Evolutionary conservation across 2,113 vertebrate genomes (phyloP).

Genomic region (Muntiacus muntjak): DNA sequence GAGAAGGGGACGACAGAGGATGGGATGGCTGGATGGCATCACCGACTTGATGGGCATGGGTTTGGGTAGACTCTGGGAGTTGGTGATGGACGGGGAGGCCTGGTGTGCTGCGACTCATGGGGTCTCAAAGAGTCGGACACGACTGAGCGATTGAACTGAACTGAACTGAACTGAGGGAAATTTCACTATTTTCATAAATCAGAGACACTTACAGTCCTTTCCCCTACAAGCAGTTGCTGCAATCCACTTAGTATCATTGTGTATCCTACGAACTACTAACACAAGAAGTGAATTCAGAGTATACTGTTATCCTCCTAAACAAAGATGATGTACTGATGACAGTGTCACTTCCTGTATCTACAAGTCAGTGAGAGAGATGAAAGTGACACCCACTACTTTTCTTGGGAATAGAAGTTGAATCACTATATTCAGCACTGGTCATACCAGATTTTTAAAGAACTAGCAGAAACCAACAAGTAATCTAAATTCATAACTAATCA

Average conservation of each 20-base stretch:
- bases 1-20: no score
- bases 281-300: neutral
- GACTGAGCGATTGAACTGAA: no score
- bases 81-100: no score
- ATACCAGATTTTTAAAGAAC: neutral
- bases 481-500: neutral
- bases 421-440: neutral
- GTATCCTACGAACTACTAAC: neutral
- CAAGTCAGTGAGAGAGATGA: neutral
- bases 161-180: slow-evolving; percentile 72
- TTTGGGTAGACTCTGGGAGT: no score
- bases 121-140: no score
- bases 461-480: neutral
- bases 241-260: neutral
- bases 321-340: neutral
- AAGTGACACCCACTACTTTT: neutral
- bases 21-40: no score
- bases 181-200: slow-evolving; percentile 58
- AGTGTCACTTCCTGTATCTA: neutral
- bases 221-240: slow-evolving; percentile 10
- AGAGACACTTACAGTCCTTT: neutral
- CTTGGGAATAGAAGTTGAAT: neutral
- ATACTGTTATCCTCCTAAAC: neutral
- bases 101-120: no score
- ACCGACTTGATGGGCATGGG: no score